Evolutionary conservation across 2,888 invertebrate genomes (phyloP).

Genomic region (Lepidochrysops patricia): DNA sequence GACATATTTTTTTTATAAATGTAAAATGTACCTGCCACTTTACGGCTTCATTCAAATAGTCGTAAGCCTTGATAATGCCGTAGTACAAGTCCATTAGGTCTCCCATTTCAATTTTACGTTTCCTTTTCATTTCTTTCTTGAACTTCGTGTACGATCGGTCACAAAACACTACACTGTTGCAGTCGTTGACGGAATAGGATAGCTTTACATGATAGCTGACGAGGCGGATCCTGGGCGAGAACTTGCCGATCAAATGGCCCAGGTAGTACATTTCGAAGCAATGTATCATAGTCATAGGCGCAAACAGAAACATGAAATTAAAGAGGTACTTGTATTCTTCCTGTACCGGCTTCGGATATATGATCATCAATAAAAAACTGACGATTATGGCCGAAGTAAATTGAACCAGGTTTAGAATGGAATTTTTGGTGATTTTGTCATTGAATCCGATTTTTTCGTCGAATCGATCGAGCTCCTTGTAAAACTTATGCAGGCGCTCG

Average conservation of each 20-base stretch:
- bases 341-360: not conserved
- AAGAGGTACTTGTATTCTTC: not conserved
- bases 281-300: slow-evolving; percentile 11
- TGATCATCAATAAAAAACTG: not conserved
- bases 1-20: too few species aligned
- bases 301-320: not conserved
- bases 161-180: slow-evolving; percentile 8
- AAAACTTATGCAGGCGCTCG: slow-evolving; percentile 21
- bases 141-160: slow-evolving; percentile 25
- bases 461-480: slow-evolving; percentile 22
- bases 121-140: slow-evolving; percentile 3
- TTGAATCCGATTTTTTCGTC: slow-evolving; percentile 22
- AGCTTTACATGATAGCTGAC: slow-evolving; percentile 43
- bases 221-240: slow-evolving; percentile 37
- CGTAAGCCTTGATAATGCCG: slow-evolving; percentile 39
- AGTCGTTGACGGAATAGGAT: slow-evolving; percentile 28
- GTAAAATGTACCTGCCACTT: slow-evolving; percentile 48
- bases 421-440: not conserved
- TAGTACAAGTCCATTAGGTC: slow-evolving; percentile 47
- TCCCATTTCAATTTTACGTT: slow-evolving; percentile 30
- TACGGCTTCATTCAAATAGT: slow-evolving; percentile 42
- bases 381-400: not conserved
- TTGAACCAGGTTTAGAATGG: slow-evolving; percentile 2
- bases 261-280: slow-evolving; percentile 38
- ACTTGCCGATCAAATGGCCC: slow-evolving; percentile 42